Evolutionary conservation across 2,113 vertebrate species (phyloP).

Genomic region (Suricata suricatta): DNA sequence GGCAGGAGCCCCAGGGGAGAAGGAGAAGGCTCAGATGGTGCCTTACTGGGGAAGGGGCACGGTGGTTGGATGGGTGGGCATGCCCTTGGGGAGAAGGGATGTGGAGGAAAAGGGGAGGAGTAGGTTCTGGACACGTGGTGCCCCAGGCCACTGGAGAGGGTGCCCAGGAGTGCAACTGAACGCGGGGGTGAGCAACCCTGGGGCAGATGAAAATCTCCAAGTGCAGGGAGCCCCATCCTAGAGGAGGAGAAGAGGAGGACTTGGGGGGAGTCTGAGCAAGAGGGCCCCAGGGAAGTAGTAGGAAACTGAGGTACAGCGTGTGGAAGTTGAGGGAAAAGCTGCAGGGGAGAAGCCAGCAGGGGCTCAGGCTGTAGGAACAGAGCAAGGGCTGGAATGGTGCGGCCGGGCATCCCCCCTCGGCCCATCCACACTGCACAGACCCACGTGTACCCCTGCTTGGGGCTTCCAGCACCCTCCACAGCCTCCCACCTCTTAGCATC

Average conservation of each 20-base stretch:
- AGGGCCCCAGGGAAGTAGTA: neutral
- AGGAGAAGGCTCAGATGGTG: neutral
- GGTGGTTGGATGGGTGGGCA: neutral
- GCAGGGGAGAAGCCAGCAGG: neutral
- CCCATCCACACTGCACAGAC: neutral
- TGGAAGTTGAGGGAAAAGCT: neutral
- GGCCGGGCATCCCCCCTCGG: neutral
- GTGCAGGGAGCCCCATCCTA: neutral
- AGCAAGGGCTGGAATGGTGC: too few relatives aligned
- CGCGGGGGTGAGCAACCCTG: neutral
- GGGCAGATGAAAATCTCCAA: neutral
- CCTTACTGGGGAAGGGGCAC: neutral
- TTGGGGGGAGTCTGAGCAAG: neutral
- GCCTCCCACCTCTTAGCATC: neutral
- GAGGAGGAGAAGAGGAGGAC: neutral
- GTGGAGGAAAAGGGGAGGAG: neutral
- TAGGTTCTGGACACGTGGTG: neutral
- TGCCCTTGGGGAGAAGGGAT: neutral
- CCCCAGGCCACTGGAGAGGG: neutral
- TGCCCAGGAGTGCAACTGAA: neutral
- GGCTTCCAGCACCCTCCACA: neutral
- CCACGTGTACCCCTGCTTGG: neutral
- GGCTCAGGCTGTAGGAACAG: neutral
- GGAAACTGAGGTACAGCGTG: neutral
- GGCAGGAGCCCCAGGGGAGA: too few relatives aligned